Conservation (phyloP, 2,888 invertebrate species). For the Drosophila recens region DNA sequence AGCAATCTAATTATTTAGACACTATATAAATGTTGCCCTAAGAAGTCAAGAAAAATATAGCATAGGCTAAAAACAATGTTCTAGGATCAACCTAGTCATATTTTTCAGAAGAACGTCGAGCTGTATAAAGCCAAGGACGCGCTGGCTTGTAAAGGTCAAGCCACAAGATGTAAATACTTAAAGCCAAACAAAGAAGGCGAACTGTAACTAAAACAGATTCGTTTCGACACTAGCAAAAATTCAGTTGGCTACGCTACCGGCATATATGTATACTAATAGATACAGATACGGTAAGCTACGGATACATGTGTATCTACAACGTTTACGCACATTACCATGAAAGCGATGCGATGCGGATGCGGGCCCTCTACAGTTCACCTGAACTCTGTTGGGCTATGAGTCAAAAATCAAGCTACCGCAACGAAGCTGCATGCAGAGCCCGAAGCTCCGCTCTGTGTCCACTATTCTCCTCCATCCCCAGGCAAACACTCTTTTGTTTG, state of each 20-base stretch:
- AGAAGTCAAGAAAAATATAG: not conserved
- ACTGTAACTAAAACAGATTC: slow-evolving; percentile 71
- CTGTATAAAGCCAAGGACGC: slow-evolving; percentile 6
- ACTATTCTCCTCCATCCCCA: not conserved
- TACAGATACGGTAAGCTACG: slow-evolving; percentile 16
- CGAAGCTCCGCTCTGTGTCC: slow-evolving; percentile 1
- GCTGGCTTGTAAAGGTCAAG: not conserved
- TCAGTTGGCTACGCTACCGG: slow-evolving; percentile 40
- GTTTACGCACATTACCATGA: slow-evolving; percentile 63
- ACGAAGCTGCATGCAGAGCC: slow-evolving; percentile 58
- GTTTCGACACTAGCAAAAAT: slow-evolving; percentile 55
- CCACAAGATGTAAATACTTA: slow-evolving; percentile 5
- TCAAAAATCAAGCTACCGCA: slow-evolving; percentile 80
- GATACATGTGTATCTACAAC: slow-evolving; percentile 20
- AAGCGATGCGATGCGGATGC: slow-evolving; percentile 68
- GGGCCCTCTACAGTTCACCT: slow-evolving; percentile 55
- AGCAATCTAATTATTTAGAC: too few relatives aligned
- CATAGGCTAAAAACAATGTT: not conserved
- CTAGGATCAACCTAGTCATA: too few relatives aligned
- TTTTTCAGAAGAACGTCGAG: not conserved
- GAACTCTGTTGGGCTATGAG: slow-evolving; percentile 65
- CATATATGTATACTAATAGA: slow-evolving; percentile 12
- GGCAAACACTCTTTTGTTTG: slow-evolving; percentile 58
- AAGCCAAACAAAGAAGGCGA: slow-evolving; percentile 59
- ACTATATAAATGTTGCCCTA: too few relatives aligned